Evolutionary conservation across 1,140 invertebrate species (phyloP).

Genomic region (Sinonovacula constricta): DNA sequence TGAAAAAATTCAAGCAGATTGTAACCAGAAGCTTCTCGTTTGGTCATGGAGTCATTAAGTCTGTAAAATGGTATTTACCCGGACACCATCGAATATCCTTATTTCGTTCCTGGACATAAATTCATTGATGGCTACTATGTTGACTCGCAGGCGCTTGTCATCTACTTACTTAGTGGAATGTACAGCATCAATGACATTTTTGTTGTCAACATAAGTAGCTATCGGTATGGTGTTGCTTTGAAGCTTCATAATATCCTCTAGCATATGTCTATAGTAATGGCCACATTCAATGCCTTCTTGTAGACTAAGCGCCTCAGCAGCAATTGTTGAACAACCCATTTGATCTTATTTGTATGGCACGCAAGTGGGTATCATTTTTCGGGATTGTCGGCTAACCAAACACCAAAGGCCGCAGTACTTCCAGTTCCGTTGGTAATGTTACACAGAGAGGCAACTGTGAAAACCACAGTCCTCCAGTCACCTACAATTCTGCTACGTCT

Average conservation of each 20-base stretch:
- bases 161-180: conserved; percentile 59
- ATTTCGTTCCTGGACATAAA: conserved; percentile 12
- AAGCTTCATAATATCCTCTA: too few species aligned
- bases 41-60: conserved; percentile 34
- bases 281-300: too few species aligned
- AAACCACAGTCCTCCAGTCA: conserved; percentile 30
- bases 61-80: conserved; percentile 21
- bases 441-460: conserved; percentile 47
- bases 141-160: conserved; percentile 54
- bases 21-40: conserved; percentile 27
- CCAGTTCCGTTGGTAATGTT: conserved; percentile 45
- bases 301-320: too few species aligned
- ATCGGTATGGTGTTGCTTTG: conserved; percentile 39
- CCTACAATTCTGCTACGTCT: conserved; percentile 3
- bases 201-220: conserved; percentile 53
- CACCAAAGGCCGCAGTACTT: conserved; percentile 38
- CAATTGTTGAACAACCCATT: too few species aligned
- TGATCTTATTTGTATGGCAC: conserved; percentile 45
- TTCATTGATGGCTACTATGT: conserved; percentile 53
- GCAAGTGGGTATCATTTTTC: conserved; percentile 45
- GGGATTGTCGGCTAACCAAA: conserved; percentile 36
- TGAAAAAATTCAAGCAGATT: conserved; percentile 5
- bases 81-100: conserved; percentile 27
- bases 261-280: too few species aligned
- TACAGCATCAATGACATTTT: conserved; percentile 54